Percentiles rank a stretch among this genome's conserved stretches.
Evolutionary conservation across 2,113 vertebrate genomes (phyloP).

Genomic region (Apaloderma vittatum): DNA sequence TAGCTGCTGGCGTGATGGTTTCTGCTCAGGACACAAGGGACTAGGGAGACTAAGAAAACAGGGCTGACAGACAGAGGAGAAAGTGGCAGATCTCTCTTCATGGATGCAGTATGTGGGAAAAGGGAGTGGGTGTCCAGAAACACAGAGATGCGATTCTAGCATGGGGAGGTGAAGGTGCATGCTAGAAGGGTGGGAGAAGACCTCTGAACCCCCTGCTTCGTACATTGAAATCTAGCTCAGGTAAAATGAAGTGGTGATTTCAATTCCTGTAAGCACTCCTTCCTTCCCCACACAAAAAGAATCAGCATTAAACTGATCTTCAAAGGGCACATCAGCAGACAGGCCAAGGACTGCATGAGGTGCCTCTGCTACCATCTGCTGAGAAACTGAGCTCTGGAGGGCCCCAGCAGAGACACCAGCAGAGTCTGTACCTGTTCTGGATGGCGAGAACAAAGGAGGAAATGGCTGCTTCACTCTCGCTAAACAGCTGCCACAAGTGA

Average conservation of each 20-base stretch:
- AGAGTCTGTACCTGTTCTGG: background rate
- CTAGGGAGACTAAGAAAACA: background rate
- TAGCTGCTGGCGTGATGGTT: background rate
- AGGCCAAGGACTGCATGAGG: background rate
- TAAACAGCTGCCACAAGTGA: constrained; percentile 42
- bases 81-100: background rate
- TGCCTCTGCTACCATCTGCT: background rate
- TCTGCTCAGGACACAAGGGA: background rate
- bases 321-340: background rate
- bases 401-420: background rate
- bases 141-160: background rate
- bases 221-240: background rate
- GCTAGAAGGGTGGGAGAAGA: background rate
- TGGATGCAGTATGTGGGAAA: background rate
- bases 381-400: background rate
- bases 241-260: background rate
- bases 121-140: background rate
- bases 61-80: background rate
- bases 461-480: constrained; percentile 22
- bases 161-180: background rate
- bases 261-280: background rate
- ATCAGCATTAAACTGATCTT: background rate
- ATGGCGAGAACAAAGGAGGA: background rate
- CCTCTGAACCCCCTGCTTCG: background rate
- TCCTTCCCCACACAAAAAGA: background rate